phyloP scores from a whole-genome alignment of 64 coral and sea anemone species.

The Cladopsammia gracilis region DNA sequence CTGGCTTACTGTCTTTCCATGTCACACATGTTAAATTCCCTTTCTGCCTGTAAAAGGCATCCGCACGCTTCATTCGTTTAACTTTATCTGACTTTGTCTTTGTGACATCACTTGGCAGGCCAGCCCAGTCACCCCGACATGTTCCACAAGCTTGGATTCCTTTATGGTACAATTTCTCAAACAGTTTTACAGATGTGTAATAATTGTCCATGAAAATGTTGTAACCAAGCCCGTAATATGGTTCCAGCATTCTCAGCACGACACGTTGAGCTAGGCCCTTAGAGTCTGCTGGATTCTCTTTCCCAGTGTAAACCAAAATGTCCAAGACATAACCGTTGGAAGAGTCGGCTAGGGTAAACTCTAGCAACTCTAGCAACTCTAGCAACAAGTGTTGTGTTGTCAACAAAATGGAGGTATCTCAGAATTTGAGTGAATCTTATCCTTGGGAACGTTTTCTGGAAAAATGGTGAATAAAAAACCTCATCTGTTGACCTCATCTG shows the following conservation, averaged over 20 bases:
- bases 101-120: conserved; percentile 44
- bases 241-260: conserved; percentile 21
- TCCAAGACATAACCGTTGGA: conserved; percentile 46
- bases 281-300: conserved; percentile 48
- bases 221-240: conserved; percentile 14
- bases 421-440: conserved; percentile 53
- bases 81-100: not conserved
- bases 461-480: conserved; percentile 55
- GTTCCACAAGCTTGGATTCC: conserved; percentile 65
- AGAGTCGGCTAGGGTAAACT: conserved; percentile 36
- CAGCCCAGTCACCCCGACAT: not conserved
- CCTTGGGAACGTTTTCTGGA: conserved; percentile 63
- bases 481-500: conserved; percentile 65
- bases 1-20: conserved; percentile 63
- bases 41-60: conserved; percentile 5
- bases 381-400: conserved; percentile 47
- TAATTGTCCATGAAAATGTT: conserved; percentile 38
- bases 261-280: conserved; percentile 35
- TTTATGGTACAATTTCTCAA: not conserved
- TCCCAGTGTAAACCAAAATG: conserved; percentile 54
- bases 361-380: conserved; percentile 49
- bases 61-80: not conserved
- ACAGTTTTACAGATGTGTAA: conserved; percentile 46
- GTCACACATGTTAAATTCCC: conserved; percentile 13
- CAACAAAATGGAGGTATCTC: conserved; percentile 64